These are phyloP conservation scores for Nebria brevicollis DNA, from an alignment of 2,888 invertebrate genomes.

Conservation along the genomic window DNA sequence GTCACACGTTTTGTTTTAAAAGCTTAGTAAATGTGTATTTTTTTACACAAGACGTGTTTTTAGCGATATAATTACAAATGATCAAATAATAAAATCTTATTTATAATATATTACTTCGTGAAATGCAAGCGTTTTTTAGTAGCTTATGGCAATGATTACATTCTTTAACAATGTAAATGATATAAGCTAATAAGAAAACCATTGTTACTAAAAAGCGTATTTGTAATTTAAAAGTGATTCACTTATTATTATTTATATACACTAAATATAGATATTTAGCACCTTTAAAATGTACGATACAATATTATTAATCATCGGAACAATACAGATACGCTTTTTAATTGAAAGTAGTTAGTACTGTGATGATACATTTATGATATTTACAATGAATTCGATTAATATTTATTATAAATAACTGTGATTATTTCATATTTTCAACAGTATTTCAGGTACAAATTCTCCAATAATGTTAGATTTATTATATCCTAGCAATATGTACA, in stretches of 20 bases:
- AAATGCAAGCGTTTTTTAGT: background rate
- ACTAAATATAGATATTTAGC: too few relatives aligned
- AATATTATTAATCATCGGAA: too few relatives aligned
- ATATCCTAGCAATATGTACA: background rate
- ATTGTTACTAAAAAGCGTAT: background rate
- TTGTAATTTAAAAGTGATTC: background rate
- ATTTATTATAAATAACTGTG: background rate
- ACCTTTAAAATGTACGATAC: too few relatives aligned
- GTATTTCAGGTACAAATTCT: background rate
- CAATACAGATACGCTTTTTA: background rate
- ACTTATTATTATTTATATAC: too few relatives aligned
- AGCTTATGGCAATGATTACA: background rate
- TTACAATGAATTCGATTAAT: constrained; percentile 1
- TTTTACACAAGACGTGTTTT: background rate
- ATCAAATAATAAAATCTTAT: background rate
- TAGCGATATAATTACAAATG: background rate
- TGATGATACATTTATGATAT: background rate
- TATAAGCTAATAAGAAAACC: background rate
- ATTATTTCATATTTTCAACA: background rate
- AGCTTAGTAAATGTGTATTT: background rate
- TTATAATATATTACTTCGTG: background rate
- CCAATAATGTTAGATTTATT: background rate
- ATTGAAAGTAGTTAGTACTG: background rate
- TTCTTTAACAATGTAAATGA: background rate
- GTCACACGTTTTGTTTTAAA: background rate